Percentiles rank a stretch among this genome's conserved stretches.
Conservation (phyloP, 2,888 invertebrate species). For the Bombylius major region DNA sequence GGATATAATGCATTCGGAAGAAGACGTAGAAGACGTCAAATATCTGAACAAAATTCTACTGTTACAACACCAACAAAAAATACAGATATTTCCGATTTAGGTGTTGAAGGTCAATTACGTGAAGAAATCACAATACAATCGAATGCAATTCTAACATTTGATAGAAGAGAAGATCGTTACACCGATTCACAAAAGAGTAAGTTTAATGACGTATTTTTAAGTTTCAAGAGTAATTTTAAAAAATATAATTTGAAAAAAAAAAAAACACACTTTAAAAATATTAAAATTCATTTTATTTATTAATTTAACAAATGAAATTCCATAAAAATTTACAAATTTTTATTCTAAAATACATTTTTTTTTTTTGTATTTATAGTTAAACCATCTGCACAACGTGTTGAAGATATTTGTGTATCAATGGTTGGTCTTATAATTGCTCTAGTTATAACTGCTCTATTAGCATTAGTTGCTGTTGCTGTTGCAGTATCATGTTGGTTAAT, state of each 20-base stretch:
- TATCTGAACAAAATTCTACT: conserved; percentile 27
- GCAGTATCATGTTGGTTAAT: conserved; percentile 93
- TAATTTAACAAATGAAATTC: not conserved
- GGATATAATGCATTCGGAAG: conserved; percentile 84
- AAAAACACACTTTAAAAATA: too few relatives aligned
- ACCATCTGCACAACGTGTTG: conserved; percentile 43
- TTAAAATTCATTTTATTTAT: not conserved
- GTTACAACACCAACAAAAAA: conserved; percentile 22
- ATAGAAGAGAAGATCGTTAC: conserved; percentile 67
- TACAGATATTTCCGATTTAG: conserved; percentile 43
- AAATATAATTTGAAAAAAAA: not conserved
- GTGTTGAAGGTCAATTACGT: conserved; percentile 64
- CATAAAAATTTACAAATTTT: not conserved
- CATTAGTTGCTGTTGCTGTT: conserved; percentile 85
- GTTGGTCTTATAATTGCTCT: conserved; percentile 85
- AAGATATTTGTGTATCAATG: conserved; percentile 88
- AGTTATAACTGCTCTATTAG: conserved; percentile 80
- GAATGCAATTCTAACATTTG: conserved; percentile 81
- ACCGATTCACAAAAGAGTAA: conserved; percentile 67
- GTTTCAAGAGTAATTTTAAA: not conserved
- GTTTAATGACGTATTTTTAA: conserved; percentile 15
- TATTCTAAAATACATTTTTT: not conserved
- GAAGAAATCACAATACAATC: conserved; percentile 90
- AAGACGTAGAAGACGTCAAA: conserved; percentile 56
- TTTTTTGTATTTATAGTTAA: conserved; percentile 25